These are phyloP conservation scores for Lichenostomus cassidix DNA, from an alignment of 2,113 vertebrate species.

Conservation along the genomic window DNA sequence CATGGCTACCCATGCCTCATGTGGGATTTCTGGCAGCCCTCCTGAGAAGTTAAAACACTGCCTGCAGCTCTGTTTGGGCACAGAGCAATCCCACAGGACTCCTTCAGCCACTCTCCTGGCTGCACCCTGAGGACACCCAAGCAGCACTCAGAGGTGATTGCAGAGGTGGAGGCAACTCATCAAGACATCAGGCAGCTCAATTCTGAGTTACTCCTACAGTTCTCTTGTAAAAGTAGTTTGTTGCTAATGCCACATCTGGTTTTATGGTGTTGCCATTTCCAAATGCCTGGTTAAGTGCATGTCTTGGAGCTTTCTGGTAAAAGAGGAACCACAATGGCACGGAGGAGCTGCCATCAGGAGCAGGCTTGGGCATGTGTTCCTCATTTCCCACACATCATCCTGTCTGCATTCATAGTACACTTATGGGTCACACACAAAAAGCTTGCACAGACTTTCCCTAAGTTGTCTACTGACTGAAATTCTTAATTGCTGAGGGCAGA, in stretches of 20 bases:
- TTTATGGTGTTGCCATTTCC: not conserved
- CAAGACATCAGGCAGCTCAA: slow-evolving; percentile 14
- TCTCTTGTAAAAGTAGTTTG: not conserved
- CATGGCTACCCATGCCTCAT: not conserved
- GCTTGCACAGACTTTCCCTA: not conserved
- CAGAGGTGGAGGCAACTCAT: slow-evolving; percentile 43
- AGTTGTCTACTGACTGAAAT: not conserved
- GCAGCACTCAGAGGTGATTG: not conserved
- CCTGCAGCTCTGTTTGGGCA: not conserved
- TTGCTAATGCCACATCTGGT: not conserved
- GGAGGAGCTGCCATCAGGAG: not conserved
- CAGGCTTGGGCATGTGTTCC: not conserved
- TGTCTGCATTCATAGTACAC: not conserved
- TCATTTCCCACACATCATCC: slow-evolving; percentile 23
- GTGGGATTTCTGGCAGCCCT: not conserved
- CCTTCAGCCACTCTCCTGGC: not conserved
- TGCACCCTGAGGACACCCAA: not conserved
- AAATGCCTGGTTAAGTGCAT: not conserved
- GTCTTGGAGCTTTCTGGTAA: not conserved
- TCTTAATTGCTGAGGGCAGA: not conserved
- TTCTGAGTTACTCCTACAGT: not conserved
- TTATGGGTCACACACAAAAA: not conserved
- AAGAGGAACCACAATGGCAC: not conserved
- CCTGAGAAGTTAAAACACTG: not conserved
- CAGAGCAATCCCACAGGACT: not conserved